Evolutionary conservation across 1,140 invertebrate species (phyloP).

Genomic region (Patella vulgata): DNA sequence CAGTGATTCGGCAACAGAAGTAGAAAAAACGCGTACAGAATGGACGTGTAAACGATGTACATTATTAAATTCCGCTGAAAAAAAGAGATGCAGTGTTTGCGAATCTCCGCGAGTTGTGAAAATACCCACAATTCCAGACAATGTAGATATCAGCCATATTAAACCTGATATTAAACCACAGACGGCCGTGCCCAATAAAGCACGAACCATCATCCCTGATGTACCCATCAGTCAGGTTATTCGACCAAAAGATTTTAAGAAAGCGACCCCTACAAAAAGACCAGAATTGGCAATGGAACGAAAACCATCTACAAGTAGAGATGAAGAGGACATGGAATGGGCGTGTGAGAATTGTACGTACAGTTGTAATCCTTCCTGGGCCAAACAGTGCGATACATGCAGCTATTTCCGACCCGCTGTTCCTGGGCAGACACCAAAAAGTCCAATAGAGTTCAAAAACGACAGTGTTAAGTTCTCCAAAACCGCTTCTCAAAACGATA

Average conservation of each 20-base stretch:
- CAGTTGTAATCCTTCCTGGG: slow-evolving; percentile 46
- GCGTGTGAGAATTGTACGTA: slow-evolving; percentile 48
- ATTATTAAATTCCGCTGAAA: slow-evolving; percentile 25
- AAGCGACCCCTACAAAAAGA: too few species aligned
- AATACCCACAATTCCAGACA: slow-evolving; percentile 44
- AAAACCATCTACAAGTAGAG: background rate
- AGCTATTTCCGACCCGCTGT: slow-evolving; percentile 7
- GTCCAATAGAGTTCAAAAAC: slow-evolving; percentile 30
- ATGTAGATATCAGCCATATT: slow-evolving; percentile 22
- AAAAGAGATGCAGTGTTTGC: slow-evolving; percentile 42
- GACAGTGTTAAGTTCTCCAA: slow-evolving; percentile 22
- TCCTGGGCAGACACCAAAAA: slow-evolving; percentile 18
- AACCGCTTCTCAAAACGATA: slow-evolving; percentile 2
- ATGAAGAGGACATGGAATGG: slow-evolving; percentile 40
- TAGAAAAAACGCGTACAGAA: slow-evolving; percentile 4
- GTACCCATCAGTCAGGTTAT: background rate
- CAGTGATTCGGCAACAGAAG: background rate
- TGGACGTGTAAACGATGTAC: slow-evolving; percentile 47
- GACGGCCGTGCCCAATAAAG: background rate
- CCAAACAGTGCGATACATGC: slow-evolving; percentile 43
- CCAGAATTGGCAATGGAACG: too few species aligned
- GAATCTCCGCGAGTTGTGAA: slow-evolving; percentile 38
- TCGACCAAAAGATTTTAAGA: too few species aligned
- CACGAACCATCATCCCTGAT: too few species aligned
- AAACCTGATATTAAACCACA: background rate